Percentiles rank a stretch among this genome's conserved stretches.
Evolutionary conservation across 2,888 invertebrate genomes (phyloP).

Genomic region (Sarcophaga carnaria): DNA sequence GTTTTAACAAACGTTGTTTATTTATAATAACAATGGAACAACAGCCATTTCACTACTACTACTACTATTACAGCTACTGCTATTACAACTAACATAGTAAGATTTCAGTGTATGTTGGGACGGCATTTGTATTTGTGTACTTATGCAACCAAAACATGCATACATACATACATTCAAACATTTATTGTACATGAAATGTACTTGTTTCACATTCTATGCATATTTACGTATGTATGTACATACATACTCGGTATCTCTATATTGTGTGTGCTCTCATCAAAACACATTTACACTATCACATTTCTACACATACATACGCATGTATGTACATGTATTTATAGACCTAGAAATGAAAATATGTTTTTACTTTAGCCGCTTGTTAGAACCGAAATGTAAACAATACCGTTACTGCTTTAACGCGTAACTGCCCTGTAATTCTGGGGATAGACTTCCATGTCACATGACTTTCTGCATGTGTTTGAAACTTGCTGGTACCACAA

Average conservation of each 20-base stretch:
- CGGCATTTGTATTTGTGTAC: background rate
- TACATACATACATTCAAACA: background rate
- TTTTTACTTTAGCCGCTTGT: slow-evolving; percentile 35
- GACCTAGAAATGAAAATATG: slow-evolving; percentile 28
- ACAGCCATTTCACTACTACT: background rate
- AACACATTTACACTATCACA: background rate
- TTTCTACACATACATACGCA: background rate
- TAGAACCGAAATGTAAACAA: slow-evolving; percentile 32
- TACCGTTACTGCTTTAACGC: slow-evolving; percentile 45
- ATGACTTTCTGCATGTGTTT: too few relatives aligned
- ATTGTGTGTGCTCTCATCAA: background rate
- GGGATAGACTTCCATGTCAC: background rate
- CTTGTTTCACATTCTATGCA: background rate
- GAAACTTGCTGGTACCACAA: too few relatives aligned
- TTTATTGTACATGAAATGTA: background rate
- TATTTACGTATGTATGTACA: background rate
- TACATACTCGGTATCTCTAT: too few relatives aligned
- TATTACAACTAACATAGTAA: background rate
- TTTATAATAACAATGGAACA: slow-evolving; percentile 54
- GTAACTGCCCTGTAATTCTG: background rate
- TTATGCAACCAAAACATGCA: background rate
- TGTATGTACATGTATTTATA: background rate
- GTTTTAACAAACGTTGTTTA: slow-evolving; percentile 28
- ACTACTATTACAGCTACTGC: background rate
- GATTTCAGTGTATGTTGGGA: background rate